phyloP scores from a whole-genome alignment of 2,797 vertebrate genomes.

The Crenuchus spilurus region DNA sequence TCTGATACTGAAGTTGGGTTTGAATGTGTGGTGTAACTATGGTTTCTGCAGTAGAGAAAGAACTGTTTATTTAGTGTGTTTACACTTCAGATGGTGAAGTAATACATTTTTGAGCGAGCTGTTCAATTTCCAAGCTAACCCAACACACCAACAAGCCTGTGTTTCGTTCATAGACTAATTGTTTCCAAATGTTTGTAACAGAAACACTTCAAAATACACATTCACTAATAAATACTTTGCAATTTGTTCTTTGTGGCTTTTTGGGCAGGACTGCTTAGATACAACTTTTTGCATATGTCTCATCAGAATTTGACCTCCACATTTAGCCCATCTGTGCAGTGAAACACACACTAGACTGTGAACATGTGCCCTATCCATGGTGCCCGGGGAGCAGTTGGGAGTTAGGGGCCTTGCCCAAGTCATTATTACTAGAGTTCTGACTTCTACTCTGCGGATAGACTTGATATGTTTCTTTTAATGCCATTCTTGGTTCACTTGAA shows the following conservation, averaged over 20 bases:
- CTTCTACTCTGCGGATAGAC: not conserved
- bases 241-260: not conserved
- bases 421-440: not conserved
- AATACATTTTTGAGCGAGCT: slow-evolving; percentile 76
- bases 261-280: not conserved
- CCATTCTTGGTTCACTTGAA: not conserved
- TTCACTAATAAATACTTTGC: not conserved
- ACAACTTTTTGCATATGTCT: no score
- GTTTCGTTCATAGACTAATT: slow-evolving; percentile 38
- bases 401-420: no score
- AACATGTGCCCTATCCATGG: no score
- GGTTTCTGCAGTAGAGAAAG: slow-evolving; percentile 56
- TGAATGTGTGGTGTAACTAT: slow-evolving; percentile 63
- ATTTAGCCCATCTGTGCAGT: no score
- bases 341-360: no score
- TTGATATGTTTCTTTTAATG: not conserved
- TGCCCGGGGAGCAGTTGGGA: no score
- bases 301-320: no score
- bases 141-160: slow-evolving; percentile 50
- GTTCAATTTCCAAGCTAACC: slow-evolving; percentile 71
- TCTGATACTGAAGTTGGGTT: slow-evolving; percentile 20
- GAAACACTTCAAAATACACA: not conserved
- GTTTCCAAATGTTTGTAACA: slow-evolving; percentile 6
- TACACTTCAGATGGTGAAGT: slow-evolving; percentile 69
- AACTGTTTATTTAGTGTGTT: slow-evolving; percentile 55